phyloP scores from a whole-genome alignment of 2,113 vertebrate genomes.

The Oncorhynchus mykiss region DNA sequence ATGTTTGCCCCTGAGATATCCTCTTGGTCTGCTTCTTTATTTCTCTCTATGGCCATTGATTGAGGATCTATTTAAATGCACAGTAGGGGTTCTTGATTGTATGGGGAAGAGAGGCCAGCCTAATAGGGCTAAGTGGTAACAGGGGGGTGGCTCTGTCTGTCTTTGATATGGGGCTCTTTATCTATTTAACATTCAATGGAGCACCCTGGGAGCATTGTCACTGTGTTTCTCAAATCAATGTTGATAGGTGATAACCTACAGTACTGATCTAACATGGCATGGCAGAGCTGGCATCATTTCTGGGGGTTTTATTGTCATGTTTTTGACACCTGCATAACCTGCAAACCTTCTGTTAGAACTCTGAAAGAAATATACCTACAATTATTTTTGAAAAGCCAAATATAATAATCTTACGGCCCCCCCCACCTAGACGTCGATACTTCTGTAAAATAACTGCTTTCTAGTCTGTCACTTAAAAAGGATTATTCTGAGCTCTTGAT shows the following conservation, averaged over 20 bases:
- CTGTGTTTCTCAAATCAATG: conserved; percentile 55
- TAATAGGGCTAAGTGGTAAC: conserved; percentile 77
- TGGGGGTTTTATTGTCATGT: background rate
- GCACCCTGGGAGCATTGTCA: conserved; percentile 57
- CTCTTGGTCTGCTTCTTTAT: conserved; percentile 68
- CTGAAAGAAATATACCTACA: background rate
- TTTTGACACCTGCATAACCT: background rate
- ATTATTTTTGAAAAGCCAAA: background rate
- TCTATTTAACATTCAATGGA: conserved; percentile 68
- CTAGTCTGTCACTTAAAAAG: too few relatives aligned
- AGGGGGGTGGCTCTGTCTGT: conserved; percentile 64
- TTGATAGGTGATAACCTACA: conserved; percentile 50
- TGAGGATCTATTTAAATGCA: conserved; percentile 80
- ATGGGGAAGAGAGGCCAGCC: conserved; percentile 65
- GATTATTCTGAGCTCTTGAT: background rate
- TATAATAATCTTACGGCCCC: background rate
- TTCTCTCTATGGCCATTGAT: conserved; percentile 68
- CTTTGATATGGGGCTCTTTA: conserved; percentile 68
- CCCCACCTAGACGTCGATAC: background rate
- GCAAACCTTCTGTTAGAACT: background rate
- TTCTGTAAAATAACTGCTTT: background rate
- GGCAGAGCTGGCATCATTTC: background rate
- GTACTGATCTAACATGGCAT: background rate
- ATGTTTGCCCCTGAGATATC: conserved; percentile 76
- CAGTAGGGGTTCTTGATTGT: conserved; percentile 77